Base-by-base conservation (phyloP, 2,797 vertebrate species). In the Oryzias sinensis region DNA sequence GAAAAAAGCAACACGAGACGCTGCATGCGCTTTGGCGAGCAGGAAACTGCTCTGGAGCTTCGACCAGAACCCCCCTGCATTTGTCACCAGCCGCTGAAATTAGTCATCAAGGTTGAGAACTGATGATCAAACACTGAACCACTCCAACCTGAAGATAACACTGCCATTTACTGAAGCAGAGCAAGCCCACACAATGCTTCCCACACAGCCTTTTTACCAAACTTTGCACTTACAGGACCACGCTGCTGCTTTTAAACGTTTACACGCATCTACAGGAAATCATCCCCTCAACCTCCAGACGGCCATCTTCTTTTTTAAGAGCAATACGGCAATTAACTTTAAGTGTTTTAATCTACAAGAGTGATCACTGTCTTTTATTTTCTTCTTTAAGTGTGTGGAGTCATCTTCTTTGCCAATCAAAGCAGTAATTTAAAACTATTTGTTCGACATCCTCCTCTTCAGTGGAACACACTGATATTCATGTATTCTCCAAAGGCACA, bases 401-500 rank as follows among this genome's bases (percentile, higher is more conserved):
- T 2, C 45, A 27, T 47, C 47, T 6, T 33, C n/a, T 15, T 68
- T 68, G 7, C 17, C n/a, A 22, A 49, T 15, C 24, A 41, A 37
- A 37, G 33, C 33, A 37, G 33, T 37, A 37, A 37, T 37, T 37
- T 37, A 37, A 11, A 37, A 13, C 2, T 37, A 37, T 37, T 37
- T 37, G 33, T 37, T 37, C 33, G 8, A 37, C 33, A 37, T 37
- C 33, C 33, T 13, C 33, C 33, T 37, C 33, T 37, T 37, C 33
- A 37, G 33, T 11, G 33, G 33, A 37, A 37, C 33, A 37, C 33
- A 37, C 33, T 37, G 33, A 37, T 64, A 69, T 68, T 77, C 66
- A 68, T 70, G 50, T 72, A 69, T 65, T 76, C 59, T 69, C 24
- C 49, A 45, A 65, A 68, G 59, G 61, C 64, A 71, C 25, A 75